Evolutionary conservation across 1,140 invertebrate species (phyloP), one percentile per base, ranked within the genome.

Genomic region (Agraylea sexmaculata): DNA sequence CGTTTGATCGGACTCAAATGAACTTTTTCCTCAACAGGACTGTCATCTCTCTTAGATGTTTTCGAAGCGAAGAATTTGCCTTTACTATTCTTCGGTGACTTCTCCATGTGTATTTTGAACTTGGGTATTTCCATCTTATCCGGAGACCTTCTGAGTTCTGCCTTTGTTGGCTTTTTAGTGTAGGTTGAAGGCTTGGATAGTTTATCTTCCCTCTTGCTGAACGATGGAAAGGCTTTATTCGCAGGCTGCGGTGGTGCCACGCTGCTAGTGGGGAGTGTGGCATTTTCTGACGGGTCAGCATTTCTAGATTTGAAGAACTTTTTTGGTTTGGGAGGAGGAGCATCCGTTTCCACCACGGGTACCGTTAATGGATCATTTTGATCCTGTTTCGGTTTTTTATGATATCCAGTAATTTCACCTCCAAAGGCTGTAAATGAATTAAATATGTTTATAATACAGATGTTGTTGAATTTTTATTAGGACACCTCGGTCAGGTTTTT

Each of bases 251-350:
- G 62, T 45, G 56, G 61, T 34, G 54, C 70, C 60, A 59, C 49
- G 64, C 60, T 54, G 57, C 62, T 51, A 60, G 61, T 45, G 69
- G 69, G 69, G 33, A 70, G 64, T 12, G 73, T 64, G 43, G 68
- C 50, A 53, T 73, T 58, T 60, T 77, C 70, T 3, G 66, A 54
- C 11, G 70, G 58, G 31, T 75, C 76, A 2, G 70, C 64, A 60
- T 83, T 84, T 20, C 87, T 70, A 53, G 84, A 88, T 56, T 91
- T 91, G 57, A 90, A 89, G 63, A 90, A 90, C 55, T 91, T 91
- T 51, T 87, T 87, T 30, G 86, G 86, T 55, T 86, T 87, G 28
- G 66, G 65, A 42, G 62, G 62, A 41, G 59, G 59, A 47, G 68
- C 66, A 36, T 70, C 66, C 40, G 69, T 62, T 52, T 59, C 70